Evolutionary conservation across 1,140 invertebrate species (phyloP).

Genomic region (Cyclina sinensis): DNA sequence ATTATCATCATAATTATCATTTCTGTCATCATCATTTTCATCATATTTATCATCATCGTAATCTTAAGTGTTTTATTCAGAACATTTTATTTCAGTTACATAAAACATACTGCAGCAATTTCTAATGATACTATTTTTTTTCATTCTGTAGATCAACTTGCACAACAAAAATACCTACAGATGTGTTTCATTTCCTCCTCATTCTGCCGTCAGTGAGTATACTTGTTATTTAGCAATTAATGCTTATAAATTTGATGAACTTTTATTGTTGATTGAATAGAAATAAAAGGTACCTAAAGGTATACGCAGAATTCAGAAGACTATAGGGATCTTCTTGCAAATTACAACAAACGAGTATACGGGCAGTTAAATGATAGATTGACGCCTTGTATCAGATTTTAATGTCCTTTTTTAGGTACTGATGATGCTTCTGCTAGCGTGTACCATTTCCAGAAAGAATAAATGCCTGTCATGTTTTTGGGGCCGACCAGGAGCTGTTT

Average conservation of each 20-base stretch:
- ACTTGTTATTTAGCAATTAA: not conserved
- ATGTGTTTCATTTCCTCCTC: not conserved
- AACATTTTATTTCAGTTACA: not conserved
- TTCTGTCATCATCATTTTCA: not conserved
- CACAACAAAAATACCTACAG: not conserved
- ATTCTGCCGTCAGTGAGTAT: slow-evolving; percentile 13
- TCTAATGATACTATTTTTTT: no score
- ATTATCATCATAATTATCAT: not conserved
- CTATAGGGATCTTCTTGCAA: not conserved
- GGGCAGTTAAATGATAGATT: not conserved
- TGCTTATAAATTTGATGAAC: not conserved
- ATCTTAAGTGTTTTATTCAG: not conserved
- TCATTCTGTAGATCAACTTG: no score
- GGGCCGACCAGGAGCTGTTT: slow-evolving; percentile 51
- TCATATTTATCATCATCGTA: not conserved
- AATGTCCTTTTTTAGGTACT: slow-evolving; percentile 27
- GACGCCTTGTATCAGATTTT: not conserved
- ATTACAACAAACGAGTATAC: not conserved
- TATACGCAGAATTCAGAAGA: not conserved
- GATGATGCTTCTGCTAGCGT: slow-evolving; percentile 28
- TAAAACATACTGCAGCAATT: no score
- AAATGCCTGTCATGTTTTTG: slow-evolving; percentile 1
- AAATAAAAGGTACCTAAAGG: not conserved
- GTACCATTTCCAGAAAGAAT: slow-evolving; percentile 42
- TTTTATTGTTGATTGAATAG: no score